A percentile compares a stretch with the other conserved stretches of the same genome.
Conservation (phyloP, 2,888 invertebrate species). For the Cheilosia vernalis region DNA sequence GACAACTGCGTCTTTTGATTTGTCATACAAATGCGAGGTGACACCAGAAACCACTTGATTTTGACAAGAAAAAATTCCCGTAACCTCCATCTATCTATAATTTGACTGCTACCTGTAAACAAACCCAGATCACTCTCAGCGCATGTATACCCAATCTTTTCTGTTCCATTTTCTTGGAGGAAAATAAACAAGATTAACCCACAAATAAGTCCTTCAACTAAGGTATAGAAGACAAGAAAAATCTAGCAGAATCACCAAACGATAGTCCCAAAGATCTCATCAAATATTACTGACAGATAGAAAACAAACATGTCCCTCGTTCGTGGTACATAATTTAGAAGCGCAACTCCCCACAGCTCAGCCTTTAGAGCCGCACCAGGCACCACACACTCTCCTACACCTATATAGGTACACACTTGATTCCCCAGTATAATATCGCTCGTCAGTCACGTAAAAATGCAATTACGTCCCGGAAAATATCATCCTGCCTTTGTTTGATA, state of each 20-base stretch:
- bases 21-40: no score
- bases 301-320: constrained; percentile 56
- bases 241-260: constrained; percentile 35
- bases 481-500: constrained; percentile 63
- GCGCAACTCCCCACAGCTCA: constrained; percentile 20
- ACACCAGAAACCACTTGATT: no score
- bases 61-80: no score
- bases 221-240: background rate
- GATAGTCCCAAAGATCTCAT: constrained; percentile 45
- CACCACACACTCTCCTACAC: background rate
- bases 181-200: background rate
- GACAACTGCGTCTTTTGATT: no score
- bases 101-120: no score
- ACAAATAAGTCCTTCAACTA: background rate
- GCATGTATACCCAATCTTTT: background rate
- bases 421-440: constrained; percentile 23
- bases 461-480: constrained; percentile 71
- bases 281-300: constrained; percentile 56
- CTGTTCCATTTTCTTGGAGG: background rate
- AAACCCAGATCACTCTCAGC: no score
- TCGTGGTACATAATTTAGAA: constrained; percentile 51
- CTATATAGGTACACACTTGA: constrained; percentile 28
- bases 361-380: constrained; percentile 7
- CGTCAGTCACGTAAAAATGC: constrained; percentile 80
- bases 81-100: no score